Evolutionary conservation across 2,888 invertebrate genomes (phyloP), one percentile per base, ranked within the genome.

Genomic region (Anagyrus pseudococci): DNA sequence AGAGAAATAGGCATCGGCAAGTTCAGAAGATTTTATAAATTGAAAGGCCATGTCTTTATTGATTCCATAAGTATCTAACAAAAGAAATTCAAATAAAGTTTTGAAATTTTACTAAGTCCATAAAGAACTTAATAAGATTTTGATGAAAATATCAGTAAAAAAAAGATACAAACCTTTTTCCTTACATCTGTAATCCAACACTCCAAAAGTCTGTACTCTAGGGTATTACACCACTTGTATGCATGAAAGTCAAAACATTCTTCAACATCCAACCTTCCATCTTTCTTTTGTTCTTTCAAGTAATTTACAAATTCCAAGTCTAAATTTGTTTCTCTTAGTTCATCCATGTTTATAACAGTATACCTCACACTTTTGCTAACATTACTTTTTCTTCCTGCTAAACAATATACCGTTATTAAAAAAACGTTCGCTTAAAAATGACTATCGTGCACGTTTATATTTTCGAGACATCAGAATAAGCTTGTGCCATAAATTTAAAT

Each of bases 41-140:
- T 84, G 81, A 10, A 88, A 81, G 0, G 89, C 88, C 58, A 89
- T 77, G 1, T 82, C 83, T 76, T 94, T 93, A 76, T 93, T 94
- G 8, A 82, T 82, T 76, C 94, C 94, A 71, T 92, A 94, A 10
- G 89, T 87, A 75, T 94, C 94, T 25, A 85, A 82, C n/a, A 77
- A 25, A n/a, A 92, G 75, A 57, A 84, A 85, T 1, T 82, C 26
- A 60, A 69, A 63, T 68, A 69, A 46, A 10, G 40, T 26, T n/a
- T 63, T 13, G 23, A 67, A 61, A 0, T 67, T 66, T 73, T 73
- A 74, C n/a, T 56, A 44, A 6, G 66, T 41, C n/a, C n/a, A n/a
- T n/a, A n/a, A n/a, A n/a, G n/a, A n/a, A n/a, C n/a, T n/a, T 37
- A 40, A 68, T 71, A 72, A 15, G 44, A 41, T 4, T 23, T 15